Percentiles rank a stretch among this genome's conserved stretches.
Evolutionary conservation across 2,113 vertebrate genomes (phyloP).

Genomic region (Eonycteris spelaea): DNA sequence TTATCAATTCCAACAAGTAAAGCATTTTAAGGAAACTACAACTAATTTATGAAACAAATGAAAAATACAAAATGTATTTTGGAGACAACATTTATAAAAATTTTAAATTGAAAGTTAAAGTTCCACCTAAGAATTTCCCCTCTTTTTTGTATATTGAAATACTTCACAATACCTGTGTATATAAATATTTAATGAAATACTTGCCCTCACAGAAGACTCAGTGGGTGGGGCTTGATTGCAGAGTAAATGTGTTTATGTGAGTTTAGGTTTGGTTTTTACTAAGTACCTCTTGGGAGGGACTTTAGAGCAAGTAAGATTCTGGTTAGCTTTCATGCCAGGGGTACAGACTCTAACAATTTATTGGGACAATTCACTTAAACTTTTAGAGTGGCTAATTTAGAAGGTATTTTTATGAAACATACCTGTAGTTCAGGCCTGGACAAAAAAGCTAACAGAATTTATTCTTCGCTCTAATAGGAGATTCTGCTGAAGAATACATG

Average conservation of each 20-base stretch:
- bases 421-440: not conserved
- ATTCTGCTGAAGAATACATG: not conserved
- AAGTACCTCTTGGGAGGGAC: not conserved
- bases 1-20: slow-evolving; percentile 47
- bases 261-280: slow-evolving; percentile 16
- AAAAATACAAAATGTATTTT: slow-evolving; percentile 31
- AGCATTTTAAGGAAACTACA: not conserved
- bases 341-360: not conserved
- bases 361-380: not conserved
- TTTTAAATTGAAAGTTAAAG: not conserved
- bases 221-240: not conserved
- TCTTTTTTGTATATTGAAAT: not conserved
- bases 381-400: not conserved
- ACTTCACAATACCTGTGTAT: not conserved
- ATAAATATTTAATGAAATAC: not conserved
- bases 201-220: not conserved
- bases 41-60: slow-evolving; percentile 26
- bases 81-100: slow-evolving; percentile 39
- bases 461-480: not conserved
- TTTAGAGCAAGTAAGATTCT: slow-evolving; percentile 49
- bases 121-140: not conserved
- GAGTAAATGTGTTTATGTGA: not conserved
- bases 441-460: slow-evolving; percentile 33
- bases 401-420: slow-evolving; percentile 34
- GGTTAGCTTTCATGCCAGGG: slow-evolving; percentile 6